Evolutionary conservation across 2,888 invertebrate genomes (phyloP), one percentile per base, ranked within the genome.

Genomic region (Cryptocheilus praepositus): DNA sequence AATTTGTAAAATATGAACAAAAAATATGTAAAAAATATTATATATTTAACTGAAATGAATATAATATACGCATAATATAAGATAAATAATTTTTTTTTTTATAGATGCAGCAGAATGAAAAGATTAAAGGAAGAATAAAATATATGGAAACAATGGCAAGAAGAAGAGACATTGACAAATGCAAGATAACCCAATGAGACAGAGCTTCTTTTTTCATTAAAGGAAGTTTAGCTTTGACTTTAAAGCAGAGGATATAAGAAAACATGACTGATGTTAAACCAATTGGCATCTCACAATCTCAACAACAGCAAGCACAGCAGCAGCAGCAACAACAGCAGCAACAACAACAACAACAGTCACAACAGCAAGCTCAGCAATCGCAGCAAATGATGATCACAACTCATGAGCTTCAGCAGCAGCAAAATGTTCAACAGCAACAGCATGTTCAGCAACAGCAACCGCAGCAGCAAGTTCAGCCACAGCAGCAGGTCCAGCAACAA

Each of bases 401-500:
- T 7, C 75, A 81, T 18, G 85, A 85, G 19, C 84, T 89, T 66
- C 77, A 73, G 5, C 77, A 76, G 16, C 73, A 73, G 3, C 59
- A 80, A 71, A 57, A 68, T 71, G 71, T 83, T 73, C 86, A 86
- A 44, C 78, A 70, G 65, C 84, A 86, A 28, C 61, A 77, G 59
- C 62, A 71, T 67, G 51, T 76, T 72, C 61, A 43, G 61, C 84
- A 85, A 28, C 80, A 80, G 62, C 83, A 76, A 52, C 81, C 83
- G 67, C 87, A 89, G 51, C 88, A 89, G 56, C 83, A 85, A 46
- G 81, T 81, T 21, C 84, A 85, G 52, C 79, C 91, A 89, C 81
- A 81, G 49, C 83, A 84, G 54, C 76, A 73, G 22, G 66, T 54
- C 5, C 76, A 76, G 54, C 76, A 76, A 21, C 81, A 81, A 3